Evolutionary conservation across 1,140 invertebrate genomes (phyloP).

Genomic region (Drosophila virilis): DNA sequence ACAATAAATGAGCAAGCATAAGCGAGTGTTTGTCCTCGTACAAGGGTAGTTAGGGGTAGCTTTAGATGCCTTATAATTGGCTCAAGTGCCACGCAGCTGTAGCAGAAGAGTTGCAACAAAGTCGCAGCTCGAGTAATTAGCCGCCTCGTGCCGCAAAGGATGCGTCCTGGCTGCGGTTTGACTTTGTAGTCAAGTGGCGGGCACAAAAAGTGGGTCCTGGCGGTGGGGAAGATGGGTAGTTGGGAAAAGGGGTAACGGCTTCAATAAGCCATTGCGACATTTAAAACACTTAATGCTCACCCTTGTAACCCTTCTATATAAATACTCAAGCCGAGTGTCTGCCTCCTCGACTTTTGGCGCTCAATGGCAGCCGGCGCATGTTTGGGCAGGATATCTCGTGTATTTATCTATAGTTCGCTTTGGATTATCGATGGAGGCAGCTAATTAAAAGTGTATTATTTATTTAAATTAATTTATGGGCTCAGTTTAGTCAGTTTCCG

Average conservation of each 20-base stretch:
- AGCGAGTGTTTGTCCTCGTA: conserved; percentile 19
- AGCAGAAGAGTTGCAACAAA: conserved; percentile 58
- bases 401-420: conserved; percentile 46
- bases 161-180: conserved; percentile 61
- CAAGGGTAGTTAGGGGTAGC: conserved; percentile 49
- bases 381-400: background rate
- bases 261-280: conserved; percentile 66
- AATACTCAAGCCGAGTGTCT: conserved; percentile 7
- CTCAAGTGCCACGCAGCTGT: conserved; percentile 39
- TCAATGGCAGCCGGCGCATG: conserved; percentile 1
- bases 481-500: conserved; percentile 43
- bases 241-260: conserved; percentile 45
- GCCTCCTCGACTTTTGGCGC: conserved; percentile 30
- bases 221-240: background rate
- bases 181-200: conserved; percentile 74
- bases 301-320: conserved; percentile 49
- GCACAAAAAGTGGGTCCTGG: background rate
- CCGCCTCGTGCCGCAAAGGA: conserved; percentile 46
- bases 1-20: conserved; percentile 75
- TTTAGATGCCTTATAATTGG: conserved; percentile 59
- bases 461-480: conserved; percentile 74
- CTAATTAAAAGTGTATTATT: conserved; percentile 82
- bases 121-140: conserved; percentile 74
- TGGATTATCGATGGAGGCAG: conserved; percentile 45
- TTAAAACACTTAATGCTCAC: conserved; percentile 72